Conservation (phyloP, 1,140 invertebrate species). For the Pararge aegeria region DNA sequence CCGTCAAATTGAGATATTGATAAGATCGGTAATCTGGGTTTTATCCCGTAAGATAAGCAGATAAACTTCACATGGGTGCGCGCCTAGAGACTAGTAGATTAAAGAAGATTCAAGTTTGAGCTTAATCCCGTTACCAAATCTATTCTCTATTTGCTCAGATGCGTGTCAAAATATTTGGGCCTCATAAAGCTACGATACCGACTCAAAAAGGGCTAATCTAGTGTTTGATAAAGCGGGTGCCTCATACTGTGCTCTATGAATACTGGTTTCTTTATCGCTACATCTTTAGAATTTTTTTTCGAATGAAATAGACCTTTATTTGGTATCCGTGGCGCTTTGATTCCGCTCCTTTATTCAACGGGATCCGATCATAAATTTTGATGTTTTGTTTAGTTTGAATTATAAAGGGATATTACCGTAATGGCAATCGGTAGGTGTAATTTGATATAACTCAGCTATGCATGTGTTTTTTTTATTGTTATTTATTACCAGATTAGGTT, state of each 20-base stretch:
- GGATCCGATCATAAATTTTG: constrained; percentile 70
- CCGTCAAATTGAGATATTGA: constrained; percentile 22
- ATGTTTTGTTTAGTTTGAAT: constrained; percentile 74
- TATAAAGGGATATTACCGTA: constrained; percentile 74
- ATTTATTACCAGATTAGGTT: constrained; percentile 44
- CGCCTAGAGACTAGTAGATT: constrained; percentile 16
- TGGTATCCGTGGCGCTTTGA: constrained; percentile 68
- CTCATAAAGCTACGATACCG: constrained; percentile 52
- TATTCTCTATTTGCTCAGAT: constrained; percentile 56
- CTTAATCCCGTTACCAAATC: constrained; percentile 56
- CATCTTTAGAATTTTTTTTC: constrained; percentile 65
- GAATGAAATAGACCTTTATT: constrained; percentile 59
- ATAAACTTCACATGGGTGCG: constrained; percentile 23
- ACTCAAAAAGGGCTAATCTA: constrained; percentile 62
- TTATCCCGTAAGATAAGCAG: constrained; percentile 28
- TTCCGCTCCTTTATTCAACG: constrained; percentile 74
- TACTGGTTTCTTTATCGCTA: constrained; percentile 68
- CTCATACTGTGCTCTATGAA: constrained; percentile 64
- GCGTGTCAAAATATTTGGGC: constrained; percentile 74
- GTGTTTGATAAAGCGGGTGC: constrained; percentile 76
- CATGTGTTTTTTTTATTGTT: constrained; percentile 62
- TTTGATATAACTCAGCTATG: constrained; percentile 62
- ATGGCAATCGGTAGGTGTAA: constrained; percentile 75
- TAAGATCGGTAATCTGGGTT: constrained; percentile 13
- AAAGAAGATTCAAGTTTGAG: no score